phyloP scores from a whole-genome alignment of 92 coral and sea anemone genomes.

The Epizoanthus stellaris region DNA sequence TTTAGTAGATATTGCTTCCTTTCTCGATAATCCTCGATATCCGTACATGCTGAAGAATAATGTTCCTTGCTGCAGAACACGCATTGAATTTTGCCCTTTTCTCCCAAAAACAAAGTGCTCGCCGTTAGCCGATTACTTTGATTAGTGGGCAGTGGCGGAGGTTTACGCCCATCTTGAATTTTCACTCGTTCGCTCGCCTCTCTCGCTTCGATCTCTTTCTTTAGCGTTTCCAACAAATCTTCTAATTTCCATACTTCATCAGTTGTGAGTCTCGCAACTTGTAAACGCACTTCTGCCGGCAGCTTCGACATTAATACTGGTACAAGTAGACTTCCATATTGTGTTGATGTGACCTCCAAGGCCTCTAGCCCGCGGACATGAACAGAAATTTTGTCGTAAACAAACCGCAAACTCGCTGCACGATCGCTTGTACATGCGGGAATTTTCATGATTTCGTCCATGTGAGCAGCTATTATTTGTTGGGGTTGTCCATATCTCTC shows the following conservation, averaged over 20 bases:
- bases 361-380: conserved; percentile 7
- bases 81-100: conserved; percentile 6
- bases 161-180: background rate
- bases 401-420: conserved; percentile 45
- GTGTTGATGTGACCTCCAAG: background rate
- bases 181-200: conserved; percentile 44
- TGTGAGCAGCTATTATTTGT: conserved; percentile 23
- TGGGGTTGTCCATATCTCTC: conserved; percentile 55
- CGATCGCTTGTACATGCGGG: conserved; percentile 23
- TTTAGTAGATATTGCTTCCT: background rate
- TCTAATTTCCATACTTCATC: conserved; percentile 39
- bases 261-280: conserved; percentile 16
- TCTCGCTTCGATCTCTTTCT: conserved; percentile 28
- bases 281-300: background rate
- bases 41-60: conserved; percentile 19
- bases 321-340: background rate
- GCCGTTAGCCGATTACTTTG: background rate
- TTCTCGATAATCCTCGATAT: background rate
- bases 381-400: conserved; percentile 15
- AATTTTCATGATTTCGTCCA: conserved; percentile 67
- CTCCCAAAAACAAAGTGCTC: background rate
- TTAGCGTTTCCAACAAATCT: conserved; percentile 23
- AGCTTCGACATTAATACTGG: conserved; percentile 14
- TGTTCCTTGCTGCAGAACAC: conserved; percentile 13
- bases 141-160: background rate